A percentile compares a stretch with the other conserved stretches of the same genome.
Evolutionary conservation across 2,113 vertebrate species (phyloP).

Genomic region (Myiozetetes cayanensis): DNA sequence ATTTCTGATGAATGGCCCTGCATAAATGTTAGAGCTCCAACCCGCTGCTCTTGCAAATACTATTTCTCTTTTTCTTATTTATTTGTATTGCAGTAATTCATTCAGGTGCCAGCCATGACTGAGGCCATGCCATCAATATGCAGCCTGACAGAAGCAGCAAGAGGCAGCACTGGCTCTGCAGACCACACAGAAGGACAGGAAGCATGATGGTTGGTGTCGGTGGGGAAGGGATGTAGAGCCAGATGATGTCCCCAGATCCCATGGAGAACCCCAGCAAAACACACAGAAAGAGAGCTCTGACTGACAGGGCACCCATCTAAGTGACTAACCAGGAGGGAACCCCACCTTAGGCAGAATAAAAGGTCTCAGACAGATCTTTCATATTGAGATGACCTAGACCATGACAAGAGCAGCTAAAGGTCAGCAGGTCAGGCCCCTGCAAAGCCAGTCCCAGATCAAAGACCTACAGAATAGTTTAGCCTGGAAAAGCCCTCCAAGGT

Average conservation of each 20-base stretch:
- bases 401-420: background rate
- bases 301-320: background rate
- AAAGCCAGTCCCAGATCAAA: background rate
- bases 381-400: accelerated
- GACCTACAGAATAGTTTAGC: background rate
- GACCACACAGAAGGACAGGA: background rate
- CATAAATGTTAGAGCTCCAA: background rate
- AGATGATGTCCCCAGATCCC: background rate
- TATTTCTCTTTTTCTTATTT: background rate
- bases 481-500: background rate
- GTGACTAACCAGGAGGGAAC: background rate
- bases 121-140: background rate
- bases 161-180: background rate
- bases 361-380: background rate
- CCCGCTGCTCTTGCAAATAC: background rate
- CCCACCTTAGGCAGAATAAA: background rate
- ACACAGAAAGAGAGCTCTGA: background rate
- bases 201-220: accelerated
- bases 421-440: background rate
- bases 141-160: background rate
- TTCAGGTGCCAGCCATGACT: background rate
- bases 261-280: background rate
- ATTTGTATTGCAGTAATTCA: constrained; percentile 24
- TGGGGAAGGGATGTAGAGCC: background rate
- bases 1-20: background rate